These are phyloP conservation scores for Lophotis ruficrista DNA, from an alignment of 2,113 vertebrate genomes.

Conservation along the genomic window DNA sequence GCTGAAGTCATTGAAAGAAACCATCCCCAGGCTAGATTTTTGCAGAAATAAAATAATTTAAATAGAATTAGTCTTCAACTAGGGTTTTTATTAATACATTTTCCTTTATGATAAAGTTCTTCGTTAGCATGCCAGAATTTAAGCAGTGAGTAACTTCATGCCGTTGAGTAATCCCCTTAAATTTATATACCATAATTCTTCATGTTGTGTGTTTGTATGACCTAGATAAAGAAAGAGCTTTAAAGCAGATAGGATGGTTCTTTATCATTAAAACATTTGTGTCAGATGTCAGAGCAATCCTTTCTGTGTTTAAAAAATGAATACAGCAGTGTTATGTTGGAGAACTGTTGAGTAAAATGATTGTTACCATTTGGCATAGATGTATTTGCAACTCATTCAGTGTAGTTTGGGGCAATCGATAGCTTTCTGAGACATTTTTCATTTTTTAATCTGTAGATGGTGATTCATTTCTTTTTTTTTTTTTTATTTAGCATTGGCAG, in stretches of 20 bases:
- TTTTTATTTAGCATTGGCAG: background rate
- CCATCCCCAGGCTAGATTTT: background rate
- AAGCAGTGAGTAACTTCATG: background rate
- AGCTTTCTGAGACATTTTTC: background rate
- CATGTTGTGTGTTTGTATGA: background rate
- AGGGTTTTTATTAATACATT: background rate
- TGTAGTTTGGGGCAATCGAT: background rate
- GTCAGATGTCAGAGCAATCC: background rate
- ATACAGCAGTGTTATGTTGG: background rate
- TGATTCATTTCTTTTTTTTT: background rate
- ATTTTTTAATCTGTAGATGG: background rate
- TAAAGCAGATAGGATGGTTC: background rate
- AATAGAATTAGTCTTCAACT: background rate
- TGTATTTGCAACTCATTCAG: background rate
- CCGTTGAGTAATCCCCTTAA: background rate
- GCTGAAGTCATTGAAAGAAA: constrained; percentile 8
- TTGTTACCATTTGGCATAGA: background rate
- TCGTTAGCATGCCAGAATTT: background rate
- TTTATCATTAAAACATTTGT: background rate
- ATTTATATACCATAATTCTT: background rate
- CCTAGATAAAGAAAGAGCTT: background rate
- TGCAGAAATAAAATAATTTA: background rate
- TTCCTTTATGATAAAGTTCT: background rate
- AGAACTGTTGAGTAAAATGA: background rate
- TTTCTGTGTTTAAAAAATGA: background rate